phyloP scores from a whole-genome alignment of 2,797 vertebrate genomes.

The Glyptemys insculpta region DNA sequence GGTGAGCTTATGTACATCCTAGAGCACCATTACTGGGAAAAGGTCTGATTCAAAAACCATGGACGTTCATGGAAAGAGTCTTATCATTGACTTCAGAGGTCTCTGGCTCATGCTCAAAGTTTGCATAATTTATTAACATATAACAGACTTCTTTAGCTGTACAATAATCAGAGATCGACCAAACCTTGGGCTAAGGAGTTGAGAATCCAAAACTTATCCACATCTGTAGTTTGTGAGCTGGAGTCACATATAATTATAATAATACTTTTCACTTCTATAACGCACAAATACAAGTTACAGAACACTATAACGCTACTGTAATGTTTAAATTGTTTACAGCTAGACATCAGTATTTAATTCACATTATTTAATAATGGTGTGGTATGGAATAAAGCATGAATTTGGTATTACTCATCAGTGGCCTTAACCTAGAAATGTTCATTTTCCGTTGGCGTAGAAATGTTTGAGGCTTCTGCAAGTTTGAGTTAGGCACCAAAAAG shows the following conservation, averaged over 20 bases:
- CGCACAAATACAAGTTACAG: not conserved
- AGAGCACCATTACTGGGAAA: not conserved
- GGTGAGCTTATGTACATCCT: conserved; percentile 2
- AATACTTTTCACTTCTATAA: rapidly evolving
- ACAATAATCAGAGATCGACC: not conserved
- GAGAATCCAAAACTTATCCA: not conserved
- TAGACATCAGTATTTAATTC: not conserved
- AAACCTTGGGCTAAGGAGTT: not conserved
- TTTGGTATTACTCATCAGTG: not conserved
- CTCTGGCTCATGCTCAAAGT: conserved; percentile 1
- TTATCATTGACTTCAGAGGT: conserved; percentile 6
- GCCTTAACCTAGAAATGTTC: not conserved
- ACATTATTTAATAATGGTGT: not conserved
- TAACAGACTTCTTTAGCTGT: conserved; percentile 27
- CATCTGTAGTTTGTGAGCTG: not conserved
- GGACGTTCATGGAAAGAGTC: not conserved
- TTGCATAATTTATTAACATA: not conserved
- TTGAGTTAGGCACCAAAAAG: not conserved
- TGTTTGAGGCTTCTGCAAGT: not conserved
- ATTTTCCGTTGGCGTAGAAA: not conserved
- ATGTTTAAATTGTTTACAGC: not conserved
- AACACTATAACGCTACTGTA: not conserved
- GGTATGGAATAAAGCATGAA: not conserved
- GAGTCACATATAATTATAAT: not conserved
- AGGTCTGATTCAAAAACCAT: conserved; percentile 8